Evolutionary conservation across 2,113 vertebrate species (phyloP).

Genomic region (Bettongia penicillata): DNA sequence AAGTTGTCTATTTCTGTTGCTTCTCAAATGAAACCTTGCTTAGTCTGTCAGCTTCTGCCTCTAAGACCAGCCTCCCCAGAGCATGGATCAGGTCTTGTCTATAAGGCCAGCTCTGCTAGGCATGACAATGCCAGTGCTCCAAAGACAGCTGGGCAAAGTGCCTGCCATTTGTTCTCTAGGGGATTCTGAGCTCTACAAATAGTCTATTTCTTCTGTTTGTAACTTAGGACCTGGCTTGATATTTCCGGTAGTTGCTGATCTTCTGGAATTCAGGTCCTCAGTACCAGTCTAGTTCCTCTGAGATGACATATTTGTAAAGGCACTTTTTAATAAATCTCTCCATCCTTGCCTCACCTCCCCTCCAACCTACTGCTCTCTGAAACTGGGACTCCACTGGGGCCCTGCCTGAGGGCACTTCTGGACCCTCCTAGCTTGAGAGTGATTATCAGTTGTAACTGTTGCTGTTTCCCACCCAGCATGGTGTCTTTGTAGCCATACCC

Average conservation of each 20-base stretch:
- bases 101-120: neutral
- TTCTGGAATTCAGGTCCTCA: neutral
- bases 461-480: too few relatives aligned
- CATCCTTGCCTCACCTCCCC: neutral
- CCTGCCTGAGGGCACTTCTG: too few relatives aligned
- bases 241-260: neutral
- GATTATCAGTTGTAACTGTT: too few relatives aligned
- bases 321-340: neutral
- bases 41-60: neutral
- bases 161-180: neutral
- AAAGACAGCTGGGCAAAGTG: accelerated
- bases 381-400: too few relatives aligned
- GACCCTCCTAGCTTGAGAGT: too few relatives aligned
- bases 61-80: neutral
- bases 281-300: neutral
- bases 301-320: neutral
- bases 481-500: too few relatives aligned
- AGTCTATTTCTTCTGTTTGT: neutral
- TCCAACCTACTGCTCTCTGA: too few relatives aligned
- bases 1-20: neutral
- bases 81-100: neutral
- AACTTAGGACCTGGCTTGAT: neutral
- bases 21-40: neutral
- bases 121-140: neutral
- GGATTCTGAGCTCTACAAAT: neutral